Conservation (phyloP, 30 jellyfish, hydroid and myxozoan species). For the Cassiopea andromeda region DNA sequence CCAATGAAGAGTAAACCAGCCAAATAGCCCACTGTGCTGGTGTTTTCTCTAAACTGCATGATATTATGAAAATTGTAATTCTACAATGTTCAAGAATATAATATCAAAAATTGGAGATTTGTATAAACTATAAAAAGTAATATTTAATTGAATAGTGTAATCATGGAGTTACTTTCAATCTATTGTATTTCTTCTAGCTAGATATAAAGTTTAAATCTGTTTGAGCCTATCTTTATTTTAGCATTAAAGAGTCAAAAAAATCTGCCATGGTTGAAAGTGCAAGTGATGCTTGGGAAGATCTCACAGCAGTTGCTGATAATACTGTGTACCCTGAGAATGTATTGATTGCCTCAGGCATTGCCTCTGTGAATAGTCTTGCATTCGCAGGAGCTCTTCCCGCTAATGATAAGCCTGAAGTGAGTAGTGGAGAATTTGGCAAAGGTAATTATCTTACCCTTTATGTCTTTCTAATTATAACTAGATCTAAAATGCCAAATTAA, state of each 20-base stretch:
- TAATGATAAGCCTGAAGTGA: not conserved
- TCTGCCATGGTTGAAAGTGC: conserved; percentile 10
- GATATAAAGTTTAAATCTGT: not conserved
- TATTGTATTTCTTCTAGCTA: too few relatives aligned
- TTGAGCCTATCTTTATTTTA: not conserved
- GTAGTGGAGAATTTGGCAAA: not conserved
- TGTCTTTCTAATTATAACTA: too few relatives aligned
- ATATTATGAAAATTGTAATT: too few relatives aligned
- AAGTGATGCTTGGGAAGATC: conserved; percentile 72
- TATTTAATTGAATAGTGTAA: too few relatives aligned
- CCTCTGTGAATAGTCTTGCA: conserved; percentile 63
- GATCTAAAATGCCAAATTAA: too few relatives aligned
- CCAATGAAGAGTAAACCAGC: too few relatives aligned
- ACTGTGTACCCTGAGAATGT: conserved; percentile 67
- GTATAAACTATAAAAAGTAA: too few relatives aligned
- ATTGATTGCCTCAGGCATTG: conserved; percentile 66
- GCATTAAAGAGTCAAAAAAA: conserved; percentile 6
- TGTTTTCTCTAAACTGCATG: too few relatives aligned
- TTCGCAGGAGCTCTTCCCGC: conserved; percentile 70
- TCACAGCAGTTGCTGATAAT: conserved; percentile 56
- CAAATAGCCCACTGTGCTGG: too few relatives aligned
- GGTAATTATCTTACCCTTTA: not conserved
- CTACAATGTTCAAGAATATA: too few relatives aligned
- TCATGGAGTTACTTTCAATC: too few relatives aligned
- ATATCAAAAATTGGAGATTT: too few relatives aligned